Base-by-base conservation (phyloP, 2,888 invertebrate genomes). In the Polydrusus pterygomalis region DNA sequence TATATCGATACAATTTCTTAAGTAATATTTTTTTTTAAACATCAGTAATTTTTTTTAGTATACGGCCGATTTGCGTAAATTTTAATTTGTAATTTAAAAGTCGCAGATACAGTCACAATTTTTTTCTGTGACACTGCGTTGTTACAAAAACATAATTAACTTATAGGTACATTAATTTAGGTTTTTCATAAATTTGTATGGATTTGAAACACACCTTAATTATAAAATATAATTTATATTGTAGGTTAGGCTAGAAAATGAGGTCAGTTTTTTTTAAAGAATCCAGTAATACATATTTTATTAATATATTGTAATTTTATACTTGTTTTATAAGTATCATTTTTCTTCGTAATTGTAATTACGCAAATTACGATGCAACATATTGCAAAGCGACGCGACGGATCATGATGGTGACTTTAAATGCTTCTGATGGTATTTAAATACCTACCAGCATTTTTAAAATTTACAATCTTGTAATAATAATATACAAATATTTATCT, bases 211-310 rank as follows among this genome's bases (percentile, higher is more conserved):
- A 51, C 17, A 20, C 18, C 15, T 51, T 20, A 56, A 30, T 25
- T 30, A 13, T 56, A n/a, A 56, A 30, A 56, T 5, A 15, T 15
- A 1, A 15, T 49, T 9, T 49, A 17, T 17, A 49, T 49, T 49
- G 9, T 18, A 6, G 43, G 13, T 20, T 20, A 20, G 18, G n/a
- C 9, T 30, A 30, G n/a, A n/a, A 56, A 56, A 56, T 56, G 6
- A 56, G 30, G 56, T 56, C 56, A 30, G 56, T 56, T 56, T 34
- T 34, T 54, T 56, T 30, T 30, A 30, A 30, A 25, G 30, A 56
- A 56, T 25, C n/a, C 30, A 30, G 13, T 56, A 30, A 30, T 56
- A 30, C 8, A n/a, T 25, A 56, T 56, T 30, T 34, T 34, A 34
- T 34, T 17, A 49, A 15, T 49, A 25, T 51, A 20, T 51, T 25